These are phyloP conservation scores for Aspidapion aeneum DNA, from an alignment of 2,888 invertebrate species.

Conservation along the genomic window DNA sequence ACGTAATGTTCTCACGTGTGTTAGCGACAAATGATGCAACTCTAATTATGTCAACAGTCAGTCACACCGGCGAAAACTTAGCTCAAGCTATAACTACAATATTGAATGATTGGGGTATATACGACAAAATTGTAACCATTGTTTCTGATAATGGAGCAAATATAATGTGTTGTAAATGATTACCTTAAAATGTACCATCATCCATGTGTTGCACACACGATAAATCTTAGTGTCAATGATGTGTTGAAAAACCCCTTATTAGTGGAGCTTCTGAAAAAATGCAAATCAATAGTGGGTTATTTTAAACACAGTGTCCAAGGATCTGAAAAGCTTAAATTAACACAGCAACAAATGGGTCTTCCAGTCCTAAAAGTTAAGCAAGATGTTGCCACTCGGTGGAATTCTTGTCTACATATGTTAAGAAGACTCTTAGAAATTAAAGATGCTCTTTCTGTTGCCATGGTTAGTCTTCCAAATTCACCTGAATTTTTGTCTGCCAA, in stretches of 20 bases:
- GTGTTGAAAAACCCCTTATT: slow-evolving; percentile 3
- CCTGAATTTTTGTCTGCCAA: slow-evolving; percentile 16
- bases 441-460: slow-evolving; percentile 7
- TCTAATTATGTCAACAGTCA: too few species aligned
- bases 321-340: slow-evolving; percentile 19
- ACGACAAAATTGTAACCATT: slow-evolving; percentile 27
- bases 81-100: slow-evolving; percentile 14
- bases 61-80: slow-evolving; percentile 21
- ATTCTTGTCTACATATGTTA: slow-evolving; percentile 2
- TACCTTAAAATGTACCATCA: slow-evolving; percentile 27
- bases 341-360: slow-evolving; percentile 26
- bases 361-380: slow-evolving; percentile 32
- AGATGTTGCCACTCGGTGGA: slow-evolving; percentile 31
- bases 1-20: not conserved
- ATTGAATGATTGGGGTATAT: slow-evolving; percentile 24
- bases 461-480: slow-evolving; percentile 14
- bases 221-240: slow-evolving; percentile 28
- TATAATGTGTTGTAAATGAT: slow-evolving; percentile 31
- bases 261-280: slow-evolving; percentile 15
- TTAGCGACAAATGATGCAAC: not conserved
- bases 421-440: not conserved
- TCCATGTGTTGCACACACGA: slow-evolving; percentile 30
- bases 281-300: slow-evolving; percentile 5
- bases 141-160: slow-evolving; percentile 33
- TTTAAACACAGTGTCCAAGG: slow-evolving; percentile 23